phyloP scores from a whole-genome alignment of 2,888 invertebrate species.

The Odontothrips loti region DNA sequence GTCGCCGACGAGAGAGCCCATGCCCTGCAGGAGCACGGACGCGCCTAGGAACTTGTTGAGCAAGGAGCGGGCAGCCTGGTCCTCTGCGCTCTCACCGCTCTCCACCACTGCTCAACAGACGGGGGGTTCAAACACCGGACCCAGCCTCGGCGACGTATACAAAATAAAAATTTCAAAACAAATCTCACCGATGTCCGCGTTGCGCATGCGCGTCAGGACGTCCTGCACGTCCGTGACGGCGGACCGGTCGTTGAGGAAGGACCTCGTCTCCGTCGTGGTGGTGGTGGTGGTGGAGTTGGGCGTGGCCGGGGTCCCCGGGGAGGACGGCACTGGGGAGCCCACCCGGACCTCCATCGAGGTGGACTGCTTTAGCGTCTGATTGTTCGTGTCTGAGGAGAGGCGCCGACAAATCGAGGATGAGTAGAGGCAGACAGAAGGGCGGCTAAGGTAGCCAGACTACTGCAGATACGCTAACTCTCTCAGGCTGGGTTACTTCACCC shows the following conservation, averaged over 20 bases:
- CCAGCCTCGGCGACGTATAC: background rate
- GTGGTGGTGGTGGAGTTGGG: constrained; percentile 32
- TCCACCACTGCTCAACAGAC: constrained; percentile 52
- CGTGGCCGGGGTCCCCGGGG: too few species aligned
- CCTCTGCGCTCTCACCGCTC: constrained; percentile 63
- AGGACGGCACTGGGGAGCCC: constrained; percentile 18
- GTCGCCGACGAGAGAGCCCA: constrained; percentile 53
- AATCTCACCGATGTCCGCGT: constrained; percentile 61
- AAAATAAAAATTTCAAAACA: constrained; percentile 1
- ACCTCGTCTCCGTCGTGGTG: constrained; percentile 44
- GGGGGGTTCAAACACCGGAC: background rate
- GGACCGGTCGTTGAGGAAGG: constrained; percentile 67
- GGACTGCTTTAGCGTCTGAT: constrained; percentile 29
- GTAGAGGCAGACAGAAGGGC: too few species aligned
- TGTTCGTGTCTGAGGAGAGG: background rate
- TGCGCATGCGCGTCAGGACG: constrained; percentile 71
- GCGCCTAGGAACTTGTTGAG: constrained; percentile 80
- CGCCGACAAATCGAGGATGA: background rate
- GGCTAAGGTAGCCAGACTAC: too few species aligned
- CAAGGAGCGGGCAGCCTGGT: constrained; percentile 67
- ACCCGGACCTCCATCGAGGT: constrained; percentile 10
- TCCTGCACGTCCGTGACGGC: constrained; percentile 72
- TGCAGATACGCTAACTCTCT: too few species aligned
- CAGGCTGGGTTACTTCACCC: too few species aligned
- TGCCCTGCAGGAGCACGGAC: constrained; percentile 72